Conservation (phyloP, 2,797 vertebrate species). For the Heteromormyrus szaboi region DNA sequence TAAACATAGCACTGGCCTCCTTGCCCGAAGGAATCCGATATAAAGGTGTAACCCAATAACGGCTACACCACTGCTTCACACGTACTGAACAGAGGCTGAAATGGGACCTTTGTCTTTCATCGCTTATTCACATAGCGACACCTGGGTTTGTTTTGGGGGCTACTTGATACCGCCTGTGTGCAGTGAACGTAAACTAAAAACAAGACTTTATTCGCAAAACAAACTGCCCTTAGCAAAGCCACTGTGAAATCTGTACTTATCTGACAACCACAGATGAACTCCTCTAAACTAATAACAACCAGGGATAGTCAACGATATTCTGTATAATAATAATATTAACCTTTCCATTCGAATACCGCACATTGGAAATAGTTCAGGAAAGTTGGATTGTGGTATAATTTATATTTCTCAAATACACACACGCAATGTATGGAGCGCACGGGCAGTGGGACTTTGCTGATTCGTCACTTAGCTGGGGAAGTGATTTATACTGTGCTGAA, state of each 20-base stretch:
- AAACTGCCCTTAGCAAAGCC: not conserved
- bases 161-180: not conserved
- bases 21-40: constrained; percentile 5
- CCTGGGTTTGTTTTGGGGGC: not conserved
- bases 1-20: constrained; percentile 11
- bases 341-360: not conserved
- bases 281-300: not conserved
- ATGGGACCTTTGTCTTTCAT: constrained; percentile 1
- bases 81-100: constrained; percentile 2
- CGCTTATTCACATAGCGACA: not conserved
- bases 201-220: not conserved
- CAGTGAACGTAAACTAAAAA: constrained; percentile 7
- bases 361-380: not conserved
- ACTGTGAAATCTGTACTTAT: not conserved
- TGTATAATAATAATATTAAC: not conserved
- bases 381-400: not conserved
- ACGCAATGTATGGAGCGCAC: not conserved
- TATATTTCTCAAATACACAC: not conserved
- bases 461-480: not conserved
- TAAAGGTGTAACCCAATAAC: constrained; percentile 15
- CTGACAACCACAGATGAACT: not conserved
- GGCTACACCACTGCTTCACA: constrained; percentile 18
- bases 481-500: constrained; percentile 3
- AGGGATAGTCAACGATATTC: not conserved
- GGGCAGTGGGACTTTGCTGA: not conserved